Conservation (phyloP, 2,888 invertebrate species). For the Oscheius onirici region DNA sequence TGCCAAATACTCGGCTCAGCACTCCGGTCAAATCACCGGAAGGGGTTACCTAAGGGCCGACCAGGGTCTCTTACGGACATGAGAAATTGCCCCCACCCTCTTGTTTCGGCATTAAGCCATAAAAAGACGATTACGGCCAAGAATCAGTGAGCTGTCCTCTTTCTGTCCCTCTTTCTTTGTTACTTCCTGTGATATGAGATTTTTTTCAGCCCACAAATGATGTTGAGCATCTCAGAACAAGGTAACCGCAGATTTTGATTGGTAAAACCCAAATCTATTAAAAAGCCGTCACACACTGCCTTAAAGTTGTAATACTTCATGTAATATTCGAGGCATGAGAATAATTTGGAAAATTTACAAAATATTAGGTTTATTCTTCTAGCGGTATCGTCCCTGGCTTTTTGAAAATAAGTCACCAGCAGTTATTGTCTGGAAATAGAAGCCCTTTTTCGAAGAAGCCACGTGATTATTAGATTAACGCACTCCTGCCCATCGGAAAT, state of each 20-base stretch:
- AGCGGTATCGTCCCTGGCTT: too few species aligned
- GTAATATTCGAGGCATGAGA: too few species aligned
- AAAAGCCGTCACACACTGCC: too few species aligned
- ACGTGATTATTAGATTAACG: neutral
- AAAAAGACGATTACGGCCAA: neutral
- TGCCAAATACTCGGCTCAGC: neutral
- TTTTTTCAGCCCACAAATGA: neutral
- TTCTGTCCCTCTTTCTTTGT: neutral
- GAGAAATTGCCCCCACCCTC: neutral
- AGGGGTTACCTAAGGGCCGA: neutral
- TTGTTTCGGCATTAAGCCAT: neutral
- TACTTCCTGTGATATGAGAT: neutral
- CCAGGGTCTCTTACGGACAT: neutral
- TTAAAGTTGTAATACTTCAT: too few species aligned
- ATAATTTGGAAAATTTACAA: too few species aligned
- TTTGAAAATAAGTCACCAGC: too few species aligned
- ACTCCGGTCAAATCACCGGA: neutral
- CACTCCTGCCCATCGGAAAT: neutral
- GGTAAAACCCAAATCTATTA: too few species aligned
- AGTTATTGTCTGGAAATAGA: too few species aligned
- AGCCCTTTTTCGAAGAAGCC: too few species aligned
- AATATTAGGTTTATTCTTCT: too few species aligned
- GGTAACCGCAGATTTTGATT: neutral
- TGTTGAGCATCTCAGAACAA: slow-evolving; percentile 15
- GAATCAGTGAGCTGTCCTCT: neutral